Evolutionary conservation across 2,888 invertebrate species (phyloP).

Genomic region (Oscheius sp.): DNA sequence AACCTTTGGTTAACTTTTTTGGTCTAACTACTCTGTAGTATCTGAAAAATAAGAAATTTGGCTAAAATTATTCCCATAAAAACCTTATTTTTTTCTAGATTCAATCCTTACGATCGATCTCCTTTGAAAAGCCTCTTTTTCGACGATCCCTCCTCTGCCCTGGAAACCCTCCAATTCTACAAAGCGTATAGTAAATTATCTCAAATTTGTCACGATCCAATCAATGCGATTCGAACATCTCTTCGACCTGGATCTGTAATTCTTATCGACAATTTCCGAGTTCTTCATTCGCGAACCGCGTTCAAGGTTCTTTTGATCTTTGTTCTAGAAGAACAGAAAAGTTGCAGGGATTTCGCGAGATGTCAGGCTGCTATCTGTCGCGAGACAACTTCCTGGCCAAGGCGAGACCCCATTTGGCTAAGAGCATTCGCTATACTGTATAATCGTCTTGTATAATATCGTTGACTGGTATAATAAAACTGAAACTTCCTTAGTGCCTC

Average conservation of each 20-base stretch:
- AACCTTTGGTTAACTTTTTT: slow-evolving; percentile 28
- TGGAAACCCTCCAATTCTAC: slow-evolving; percentile 54
- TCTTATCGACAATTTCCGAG: slow-evolving; percentile 82
- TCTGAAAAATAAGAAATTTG: not conserved
- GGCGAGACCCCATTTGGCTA: slow-evolving; percentile 42
- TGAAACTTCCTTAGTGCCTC: too few relatives aligned
- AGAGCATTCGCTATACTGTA: slow-evolving; percentile 21
- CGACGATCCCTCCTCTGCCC: slow-evolving; percentile 31
- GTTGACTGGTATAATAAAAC: too few relatives aligned
- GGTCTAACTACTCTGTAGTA: not conserved
- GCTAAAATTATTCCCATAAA: slow-evolving; percentile 39
- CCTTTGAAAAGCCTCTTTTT: slow-evolving; percentile 72
- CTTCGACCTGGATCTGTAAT: slow-evolving; percentile 79
- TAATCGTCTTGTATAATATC: too few relatives aligned
- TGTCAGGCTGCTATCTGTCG: slow-evolving; percentile 81
- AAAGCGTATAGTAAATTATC: slow-evolving; percentile 63
- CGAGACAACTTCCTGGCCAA: slow-evolving; percentile 74
- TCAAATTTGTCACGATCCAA: slow-evolving; percentile 50
- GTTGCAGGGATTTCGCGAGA: slow-evolving; percentile 76
- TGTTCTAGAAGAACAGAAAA: too few relatives aligned
- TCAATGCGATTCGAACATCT: slow-evolving; percentile 50
- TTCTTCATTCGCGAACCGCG: slow-evolving; percentile 80
- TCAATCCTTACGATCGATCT: slow-evolving; percentile 81
- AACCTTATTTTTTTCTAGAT: slow-evolving; percentile 73
- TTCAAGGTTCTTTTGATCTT: slow-evolving; percentile 75